Evolutionary conservation across 2,888 invertebrate species (phyloP).

Genomic region (Tenthredo amoena): DNA sequence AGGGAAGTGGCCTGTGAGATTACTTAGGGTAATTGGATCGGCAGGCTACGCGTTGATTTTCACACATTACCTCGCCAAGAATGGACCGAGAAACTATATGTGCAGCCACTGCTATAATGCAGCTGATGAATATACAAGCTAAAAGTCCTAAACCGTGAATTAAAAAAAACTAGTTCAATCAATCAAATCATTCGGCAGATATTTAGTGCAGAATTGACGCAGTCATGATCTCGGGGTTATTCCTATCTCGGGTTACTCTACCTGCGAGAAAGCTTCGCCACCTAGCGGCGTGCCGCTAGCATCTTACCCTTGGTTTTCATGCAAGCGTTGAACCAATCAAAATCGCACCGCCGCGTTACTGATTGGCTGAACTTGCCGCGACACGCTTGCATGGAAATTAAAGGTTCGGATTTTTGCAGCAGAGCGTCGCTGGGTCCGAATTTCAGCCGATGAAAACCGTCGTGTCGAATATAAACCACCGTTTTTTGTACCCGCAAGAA

Average conservation of each 20-base stretch:
- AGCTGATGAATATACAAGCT: not conserved
- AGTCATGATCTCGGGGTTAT: not conserved
- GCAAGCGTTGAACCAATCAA: too few species aligned
- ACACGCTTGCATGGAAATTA: too few species aligned
- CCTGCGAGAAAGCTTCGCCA: not conserved
- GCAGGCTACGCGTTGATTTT: conserved; percentile 57
- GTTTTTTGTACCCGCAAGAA: too few species aligned
- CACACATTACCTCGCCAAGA: conserved; percentile 58
- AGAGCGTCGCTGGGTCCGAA: not conserved
- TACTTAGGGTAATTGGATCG: conserved; percentile 65
- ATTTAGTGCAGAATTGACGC: too few species aligned
- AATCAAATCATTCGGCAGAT: not conserved
- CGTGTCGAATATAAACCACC: not conserved
- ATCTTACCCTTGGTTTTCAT: too few species aligned
- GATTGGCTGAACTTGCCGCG: too few species aligned
- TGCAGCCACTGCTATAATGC: not conserved
- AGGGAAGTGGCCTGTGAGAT: conserved; percentile 61
- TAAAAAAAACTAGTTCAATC: not conserved
- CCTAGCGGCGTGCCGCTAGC: not conserved
- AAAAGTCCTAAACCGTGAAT: not conserved
- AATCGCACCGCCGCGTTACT: too few species aligned
- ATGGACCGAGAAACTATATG: conserved; percentile 2
- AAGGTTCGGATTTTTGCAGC: not conserved
- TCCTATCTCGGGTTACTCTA: not conserved
- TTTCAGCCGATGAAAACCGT: not conserved